A percentile compares a stretch with the other conserved stretches of the same genome.
phyloP scores from a whole-genome alignment of 2,113 vertebrate genomes.

The Daphoenositta chrysoptera region DNA sequence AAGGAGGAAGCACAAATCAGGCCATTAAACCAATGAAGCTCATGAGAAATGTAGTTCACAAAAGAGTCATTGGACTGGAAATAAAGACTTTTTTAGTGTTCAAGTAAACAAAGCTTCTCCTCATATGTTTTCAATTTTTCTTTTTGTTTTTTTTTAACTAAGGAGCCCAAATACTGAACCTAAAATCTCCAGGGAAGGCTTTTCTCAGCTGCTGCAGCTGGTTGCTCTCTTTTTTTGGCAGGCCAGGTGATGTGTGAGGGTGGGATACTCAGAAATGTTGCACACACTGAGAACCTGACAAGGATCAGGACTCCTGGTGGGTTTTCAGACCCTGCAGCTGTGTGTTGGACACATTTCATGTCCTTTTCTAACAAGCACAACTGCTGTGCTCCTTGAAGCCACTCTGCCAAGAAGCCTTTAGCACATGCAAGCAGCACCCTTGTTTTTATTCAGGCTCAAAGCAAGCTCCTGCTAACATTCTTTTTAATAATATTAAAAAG shows the following conservation, averaged over 20 bases:
- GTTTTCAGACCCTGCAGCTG: not conserved
- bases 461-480: not conserved
- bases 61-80: not conserved
- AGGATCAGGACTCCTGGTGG: not conserved
- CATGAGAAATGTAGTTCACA: not conserved
- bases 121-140: not conserved
- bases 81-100: not conserved
- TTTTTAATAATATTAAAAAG: not conserved
- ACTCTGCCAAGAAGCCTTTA: not conserved
- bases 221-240: not conserved
- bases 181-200: not conserved
- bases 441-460: not conserved
- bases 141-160: not conserved
- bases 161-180: not conserved
- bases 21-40: not conserved
- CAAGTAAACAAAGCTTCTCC: not conserved
- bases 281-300: not conserved
- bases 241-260: not conserved
- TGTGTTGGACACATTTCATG: not conserved
- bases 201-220: not conserved
- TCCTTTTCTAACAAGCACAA: not conserved
- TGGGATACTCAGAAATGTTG: not conserved
- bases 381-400: not conserved
- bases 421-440: not conserved
- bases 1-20: not conserved